Conservation (phyloP, 2,888 invertebrate genomes). For the Dugesia japonica region DNA sequence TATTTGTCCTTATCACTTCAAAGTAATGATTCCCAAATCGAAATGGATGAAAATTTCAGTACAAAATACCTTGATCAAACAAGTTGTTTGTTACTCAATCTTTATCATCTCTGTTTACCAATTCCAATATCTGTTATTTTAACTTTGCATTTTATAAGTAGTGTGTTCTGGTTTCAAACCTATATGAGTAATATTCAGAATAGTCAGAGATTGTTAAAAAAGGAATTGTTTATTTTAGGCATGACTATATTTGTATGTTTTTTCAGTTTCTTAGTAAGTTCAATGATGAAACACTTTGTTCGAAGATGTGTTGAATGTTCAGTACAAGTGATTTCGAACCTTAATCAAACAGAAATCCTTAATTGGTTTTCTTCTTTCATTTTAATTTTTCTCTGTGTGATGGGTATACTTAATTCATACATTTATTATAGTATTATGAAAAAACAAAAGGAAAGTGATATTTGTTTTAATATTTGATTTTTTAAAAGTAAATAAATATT, state of each 20-base stretch:
- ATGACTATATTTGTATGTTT: background rate
- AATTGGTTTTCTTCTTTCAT: background rate
- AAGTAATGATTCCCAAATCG: background rate
- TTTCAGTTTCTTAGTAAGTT: background rate
- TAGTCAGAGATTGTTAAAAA: background rate
- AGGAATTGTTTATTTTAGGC: background rate
- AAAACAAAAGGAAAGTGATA: background rate
- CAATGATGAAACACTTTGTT: background rate
- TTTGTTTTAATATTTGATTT: background rate
- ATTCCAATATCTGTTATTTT: background rate
- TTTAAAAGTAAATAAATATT: no score
- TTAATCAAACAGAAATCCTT: background rate
- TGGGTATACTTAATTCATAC: background rate
- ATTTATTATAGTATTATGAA: background rate
- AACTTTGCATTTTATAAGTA: background rate
- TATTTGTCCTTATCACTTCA: background rate
- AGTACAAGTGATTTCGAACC: background rate
- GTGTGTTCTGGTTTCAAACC: constrained; percentile 1
- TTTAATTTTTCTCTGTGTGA: background rate
- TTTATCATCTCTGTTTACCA: background rate
- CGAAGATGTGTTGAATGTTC: background rate
- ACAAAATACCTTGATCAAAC: background rate
- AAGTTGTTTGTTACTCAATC: background rate
- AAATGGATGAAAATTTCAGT: background rate
- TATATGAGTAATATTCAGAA: constrained; percentile 20